Evolutionary conservation across 2,113 vertebrate genomes (phyloP).

Genomic region (Arvicanthis niloticus): DNA sequence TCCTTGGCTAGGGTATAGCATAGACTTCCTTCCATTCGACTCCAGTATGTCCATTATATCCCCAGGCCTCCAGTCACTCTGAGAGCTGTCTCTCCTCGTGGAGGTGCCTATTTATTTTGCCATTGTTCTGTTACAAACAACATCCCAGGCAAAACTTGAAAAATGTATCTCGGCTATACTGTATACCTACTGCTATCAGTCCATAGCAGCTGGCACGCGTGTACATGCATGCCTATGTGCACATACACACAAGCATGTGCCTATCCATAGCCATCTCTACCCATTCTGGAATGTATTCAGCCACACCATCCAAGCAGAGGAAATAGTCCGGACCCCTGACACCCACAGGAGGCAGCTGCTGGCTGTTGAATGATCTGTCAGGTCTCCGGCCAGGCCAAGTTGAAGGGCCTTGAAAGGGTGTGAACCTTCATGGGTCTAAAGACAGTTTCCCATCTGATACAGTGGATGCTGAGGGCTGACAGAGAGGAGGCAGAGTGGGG

Average conservation of each 20-base stretch:
- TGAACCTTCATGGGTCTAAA: not conserved
- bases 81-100: not conserved
- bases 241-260: not conserved
- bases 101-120: not conserved
- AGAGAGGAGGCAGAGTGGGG: not conserved
- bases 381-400: slow-evolving; percentile 15
- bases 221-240: no score
- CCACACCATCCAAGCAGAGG: not conserved
- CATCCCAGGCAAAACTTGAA: not conserved
- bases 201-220: fast-evolving
- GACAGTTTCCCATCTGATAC: not conserved
- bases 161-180: not conserved
- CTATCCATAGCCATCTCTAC: not conserved
- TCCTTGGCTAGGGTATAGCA: fast-evolving
- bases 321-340: not conserved
- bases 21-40: not conserved
- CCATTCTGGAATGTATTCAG: not conserved
- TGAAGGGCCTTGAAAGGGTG: not conserved
- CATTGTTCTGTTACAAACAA: not conserved
- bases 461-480: not conserved
- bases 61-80: not conserved
- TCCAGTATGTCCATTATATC: fast-evolving
- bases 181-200: not conserved
- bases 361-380: not conserved
- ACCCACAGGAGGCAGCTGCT: not conserved